Conservation (phyloP, 2,797 vertebrate species). For the Mionectes olivaceus region DNA sequence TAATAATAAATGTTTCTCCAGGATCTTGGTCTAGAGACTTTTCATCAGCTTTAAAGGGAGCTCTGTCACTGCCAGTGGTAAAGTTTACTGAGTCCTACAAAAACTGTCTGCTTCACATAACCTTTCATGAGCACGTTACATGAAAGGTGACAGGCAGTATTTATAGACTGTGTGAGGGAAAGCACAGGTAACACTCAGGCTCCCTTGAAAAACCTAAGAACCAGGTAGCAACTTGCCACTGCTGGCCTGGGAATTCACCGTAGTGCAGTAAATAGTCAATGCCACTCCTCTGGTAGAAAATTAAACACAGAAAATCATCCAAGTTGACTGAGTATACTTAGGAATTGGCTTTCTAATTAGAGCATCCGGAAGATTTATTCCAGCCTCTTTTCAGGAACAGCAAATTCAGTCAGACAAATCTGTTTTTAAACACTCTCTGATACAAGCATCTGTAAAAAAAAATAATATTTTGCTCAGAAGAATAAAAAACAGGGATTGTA, state of each 20-base stretch:
- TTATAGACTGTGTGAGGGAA: not conserved
- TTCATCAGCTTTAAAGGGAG: not conserved
- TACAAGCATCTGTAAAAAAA: not conserved
- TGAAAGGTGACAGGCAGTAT: not conserved
- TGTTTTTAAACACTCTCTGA: not conserved
- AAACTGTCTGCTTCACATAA: not conserved
- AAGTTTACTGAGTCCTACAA: slow-evolving; percentile 22
- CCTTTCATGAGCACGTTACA: not conserved
- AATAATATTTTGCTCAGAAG: not conserved
- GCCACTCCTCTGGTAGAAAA: not conserved
- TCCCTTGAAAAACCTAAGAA: not conserved
- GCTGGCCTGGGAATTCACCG: not conserved
- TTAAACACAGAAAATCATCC: not conserved
- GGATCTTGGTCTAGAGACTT: slow-evolving; percentile 4
- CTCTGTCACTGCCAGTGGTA: not conserved
- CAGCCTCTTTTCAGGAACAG: not conserved
- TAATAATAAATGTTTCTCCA: not conserved
- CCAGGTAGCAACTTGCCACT: not conserved
- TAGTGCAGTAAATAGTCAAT: not conserved
- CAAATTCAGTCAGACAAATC: not conserved
- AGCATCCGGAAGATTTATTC: not conserved
- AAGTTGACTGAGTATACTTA: not conserved
- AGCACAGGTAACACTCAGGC: not conserved
- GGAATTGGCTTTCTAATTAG: not conserved
- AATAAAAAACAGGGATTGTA: not conserved